phyloP scores from a whole-genome alignment of 2,113 vertebrate genomes.

The Oncorhynchus masou region DNA sequence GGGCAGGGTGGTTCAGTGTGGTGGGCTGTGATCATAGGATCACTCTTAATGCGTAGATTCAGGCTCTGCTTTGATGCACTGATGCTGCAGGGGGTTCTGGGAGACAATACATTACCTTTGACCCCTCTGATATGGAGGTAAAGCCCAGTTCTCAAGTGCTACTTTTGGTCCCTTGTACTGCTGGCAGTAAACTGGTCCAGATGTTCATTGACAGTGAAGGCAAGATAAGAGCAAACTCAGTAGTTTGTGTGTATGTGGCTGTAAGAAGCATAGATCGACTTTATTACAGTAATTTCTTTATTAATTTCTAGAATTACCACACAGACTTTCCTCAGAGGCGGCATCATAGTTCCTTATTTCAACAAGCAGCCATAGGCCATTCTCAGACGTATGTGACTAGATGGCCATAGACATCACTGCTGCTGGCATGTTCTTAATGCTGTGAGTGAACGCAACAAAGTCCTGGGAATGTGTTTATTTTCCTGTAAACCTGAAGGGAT shows the following conservation, averaged over 20 bases:
- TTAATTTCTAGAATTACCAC: too few species aligned
- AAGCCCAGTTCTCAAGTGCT: background rate
- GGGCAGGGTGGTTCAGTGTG: background rate
- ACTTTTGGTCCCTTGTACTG: background rate
- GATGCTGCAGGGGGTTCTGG: constrained; percentile 32
- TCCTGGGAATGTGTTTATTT: background rate
- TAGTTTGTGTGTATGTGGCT: too few species aligned
- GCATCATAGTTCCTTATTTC: background rate
- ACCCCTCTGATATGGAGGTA: constrained; percentile 20
- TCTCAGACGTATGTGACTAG: background rate
- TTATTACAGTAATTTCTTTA: too few species aligned
- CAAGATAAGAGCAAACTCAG: background rate
- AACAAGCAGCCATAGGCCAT: background rate
- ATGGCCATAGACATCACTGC: background rate
- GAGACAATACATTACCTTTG: constrained; percentile 34
- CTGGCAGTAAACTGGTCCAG: background rate
- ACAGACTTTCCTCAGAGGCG: background rate
- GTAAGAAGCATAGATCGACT: too few species aligned
- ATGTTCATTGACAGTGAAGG: background rate
- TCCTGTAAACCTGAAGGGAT: background rate
- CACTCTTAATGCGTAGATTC: constrained; percentile 40
- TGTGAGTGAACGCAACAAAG: background rate
- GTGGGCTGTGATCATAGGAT: constrained; percentile 46
- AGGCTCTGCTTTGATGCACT: constrained; percentile 46
- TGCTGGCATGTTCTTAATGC: background rate